Evolutionary conservation across 2,113 vertebrate genomes (phyloP), one percentile per base, ranked within the genome.

Genomic region (Syngnathus scovelli): DNA sequence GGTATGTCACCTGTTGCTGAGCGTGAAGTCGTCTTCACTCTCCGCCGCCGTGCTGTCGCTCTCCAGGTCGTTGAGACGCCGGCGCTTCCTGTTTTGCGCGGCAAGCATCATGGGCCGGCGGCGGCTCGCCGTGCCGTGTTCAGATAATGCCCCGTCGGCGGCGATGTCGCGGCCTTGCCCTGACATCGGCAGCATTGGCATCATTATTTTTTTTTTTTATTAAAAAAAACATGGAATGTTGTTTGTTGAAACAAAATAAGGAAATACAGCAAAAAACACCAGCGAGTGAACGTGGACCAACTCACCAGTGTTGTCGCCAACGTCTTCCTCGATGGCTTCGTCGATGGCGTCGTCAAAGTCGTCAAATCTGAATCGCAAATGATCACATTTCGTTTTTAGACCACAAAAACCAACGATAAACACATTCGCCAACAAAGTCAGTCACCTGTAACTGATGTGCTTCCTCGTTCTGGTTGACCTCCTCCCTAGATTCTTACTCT

Each of bases 301-400:
- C 95, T 95, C 92, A 93, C 92, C 94, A 73, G 89, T 91, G 67
- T 95, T 89, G 67, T 97, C 95, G 68, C 93, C 92, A 75, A 95
- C 89, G 70, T 98, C 96, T 66, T 99, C 95, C 85, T 98, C 95
- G 70, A 99, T 99, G 5, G 96, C 97, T 79, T 99, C 97, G 71
- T 99, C 96, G 23, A 99, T 99, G 62, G 97, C 97, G 68, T 98
- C 96, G 55, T 99, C 97, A 80, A 99, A 99, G 77, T 98, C 97
- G 86, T 98, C 97, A 89, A 98, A 99, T 85, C 97, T 90, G 85
- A 7, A 63, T 46, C 61, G 68, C 12, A 74, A 27, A 38, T 4
- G 10, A n/a, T n/a, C 13, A 37, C 18, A 7, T 60, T 3, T 19
- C 4, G 15, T 38, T 60, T 49, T 19, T 18, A 49, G 46, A 19